Evolutionary conservation across 37 sponge, comb jelly and placozoan species (phyloP).

Genomic region (Axinella damicornis): DNA sequence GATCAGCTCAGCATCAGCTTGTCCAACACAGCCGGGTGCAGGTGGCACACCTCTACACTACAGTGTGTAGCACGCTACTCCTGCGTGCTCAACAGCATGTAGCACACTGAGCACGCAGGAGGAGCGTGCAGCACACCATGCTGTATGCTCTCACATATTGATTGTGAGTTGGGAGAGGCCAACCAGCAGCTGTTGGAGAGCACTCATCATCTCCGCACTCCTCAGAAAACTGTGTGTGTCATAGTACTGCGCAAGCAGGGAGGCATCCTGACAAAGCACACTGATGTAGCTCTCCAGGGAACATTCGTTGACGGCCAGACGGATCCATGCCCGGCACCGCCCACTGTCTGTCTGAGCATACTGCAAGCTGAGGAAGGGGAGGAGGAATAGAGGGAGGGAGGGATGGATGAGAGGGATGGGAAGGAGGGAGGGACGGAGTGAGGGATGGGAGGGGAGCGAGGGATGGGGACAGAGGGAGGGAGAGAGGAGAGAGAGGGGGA

Average conservation of each 20-base stretch:
- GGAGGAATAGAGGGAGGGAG: too few species aligned
- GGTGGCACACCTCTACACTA: too few species aligned
- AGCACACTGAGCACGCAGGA: too few species aligned
- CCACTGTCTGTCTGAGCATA: conserved; percentile 85
- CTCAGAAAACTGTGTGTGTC: conserved; percentile 81
- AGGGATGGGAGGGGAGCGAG: too few species aligned
- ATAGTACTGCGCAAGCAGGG: conserved; percentile 76
- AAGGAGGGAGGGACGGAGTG: too few species aligned
- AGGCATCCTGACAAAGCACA: conserved; percentile 72
- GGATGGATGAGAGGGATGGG: too few species aligned
- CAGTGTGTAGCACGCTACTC: too few species aligned
- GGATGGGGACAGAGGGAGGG: too few species aligned
- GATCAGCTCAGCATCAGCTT: too few species aligned
- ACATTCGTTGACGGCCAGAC: conserved; percentile 87
- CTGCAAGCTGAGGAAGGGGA: conserved; percentile 86
- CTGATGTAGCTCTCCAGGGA: conserved; percentile 94
- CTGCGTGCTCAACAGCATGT: too few species aligned
- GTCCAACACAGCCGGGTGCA: too few species aligned
- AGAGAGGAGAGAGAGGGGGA: neutral
- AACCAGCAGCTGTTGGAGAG: conserved; percentile 65
- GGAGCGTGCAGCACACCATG: neutral
- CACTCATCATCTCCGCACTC: conserved; percentile 61
- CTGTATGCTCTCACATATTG: conserved; percentile 45
- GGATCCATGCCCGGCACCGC: conserved; percentile 71
- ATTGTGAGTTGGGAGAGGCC: conserved; percentile 74